Evolutionary conservation across 2,797 vertebrate genomes (phyloP), one percentile per base, ranked within the genome.

Genomic region (Aplochiton taeniatus): DNA sequence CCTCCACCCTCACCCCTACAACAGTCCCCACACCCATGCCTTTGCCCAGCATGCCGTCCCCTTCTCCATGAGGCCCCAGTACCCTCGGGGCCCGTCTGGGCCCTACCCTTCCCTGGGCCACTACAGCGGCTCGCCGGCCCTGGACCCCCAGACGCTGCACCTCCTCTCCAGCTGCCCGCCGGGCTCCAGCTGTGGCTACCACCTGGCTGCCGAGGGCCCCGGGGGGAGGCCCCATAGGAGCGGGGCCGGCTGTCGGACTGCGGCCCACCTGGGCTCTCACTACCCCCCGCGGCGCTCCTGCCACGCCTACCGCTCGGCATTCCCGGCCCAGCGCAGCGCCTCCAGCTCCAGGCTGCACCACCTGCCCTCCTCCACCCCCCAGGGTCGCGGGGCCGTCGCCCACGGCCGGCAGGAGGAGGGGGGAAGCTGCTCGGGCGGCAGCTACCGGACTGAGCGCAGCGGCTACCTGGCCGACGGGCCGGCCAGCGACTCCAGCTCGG

Each of bases 401-500:
- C 92, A 92, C 0, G 82, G 86, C 72, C 89, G 92, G 55, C 93
- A 92, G 77, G 93, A 94, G 9, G 94, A 95, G 49, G 92, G 92
- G 51, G 94, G 94, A 85, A 96, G 95, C 1, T 94, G 94, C 75
- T 97, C 96, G 0, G 96, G 94, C 11, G 96, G 94, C 75, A 98
- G 95, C 79, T 98, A 96, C 78, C 92, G 87, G 79, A 97, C 96
- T 0, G 96, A 96, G 53, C 93, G 94, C 79, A 99, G 98, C 0
- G 98, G 98, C 49, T 99, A 99, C 81, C 79, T 98, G 81, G 95
- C 98, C 0, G 98, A 99, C 0, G 96, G 96, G 71, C 96, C 98
- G 0, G 96, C 94, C 11, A 99, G 97, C 0, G 98, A 99, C 89
- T 98, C 96, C 77, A 99, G 97, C 83, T 99, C 97, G 0, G 97